Percentiles rank a stretch among this genome's conserved stretches.
Evolutionary conservation across 2,797 vertebrate species (phyloP).

Genomic region (Synaphobranchus kaupii): DNA sequence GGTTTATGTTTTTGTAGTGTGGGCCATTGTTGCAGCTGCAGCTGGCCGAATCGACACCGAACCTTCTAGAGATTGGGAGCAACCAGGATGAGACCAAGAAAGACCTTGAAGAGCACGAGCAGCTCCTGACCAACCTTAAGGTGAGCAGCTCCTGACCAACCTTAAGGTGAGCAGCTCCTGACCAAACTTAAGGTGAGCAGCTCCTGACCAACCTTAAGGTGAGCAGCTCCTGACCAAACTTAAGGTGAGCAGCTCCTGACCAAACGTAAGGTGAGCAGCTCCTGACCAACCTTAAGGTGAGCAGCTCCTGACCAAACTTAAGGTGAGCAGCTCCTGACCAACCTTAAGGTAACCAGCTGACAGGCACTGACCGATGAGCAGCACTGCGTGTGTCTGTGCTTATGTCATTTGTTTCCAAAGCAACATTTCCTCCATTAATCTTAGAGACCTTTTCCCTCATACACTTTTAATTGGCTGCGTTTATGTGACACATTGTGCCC

Average conservation of each 20-base stretch:
- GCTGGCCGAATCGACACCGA: conserved; percentile 82
- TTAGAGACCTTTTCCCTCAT: not conserved
- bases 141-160: too few species aligned
- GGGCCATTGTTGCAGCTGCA: conserved; percentile 83
- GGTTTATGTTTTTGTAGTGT: conserved; percentile 69
- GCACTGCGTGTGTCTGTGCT: not conserved
- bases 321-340: conserved; percentile 78
- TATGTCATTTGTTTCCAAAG: conserved; percentile 4
- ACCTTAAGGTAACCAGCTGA: not conserved
- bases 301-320: conserved; percentile 80
- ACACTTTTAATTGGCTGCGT: not conserved
- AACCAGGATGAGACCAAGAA: conserved; percentile 82
- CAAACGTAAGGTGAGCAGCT: too few species aligned
- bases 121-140: conserved; percentile 36
- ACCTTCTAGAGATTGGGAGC: conserved; percentile 86
- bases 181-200: too few species aligned
- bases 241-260: too few species aligned
- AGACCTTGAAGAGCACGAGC: conserved; percentile 81
- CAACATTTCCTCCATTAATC: not conserved
- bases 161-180: too few species aligned
- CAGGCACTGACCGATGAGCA: not conserved
- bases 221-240: too few species aligned
- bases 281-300: too few species aligned
- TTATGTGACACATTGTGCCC: not conserved
- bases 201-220: too few species aligned